These are phyloP conservation scores for Columba livia DNA, from an alignment of 2,113 vertebrate species.

Conservation along the genomic window DNA sequence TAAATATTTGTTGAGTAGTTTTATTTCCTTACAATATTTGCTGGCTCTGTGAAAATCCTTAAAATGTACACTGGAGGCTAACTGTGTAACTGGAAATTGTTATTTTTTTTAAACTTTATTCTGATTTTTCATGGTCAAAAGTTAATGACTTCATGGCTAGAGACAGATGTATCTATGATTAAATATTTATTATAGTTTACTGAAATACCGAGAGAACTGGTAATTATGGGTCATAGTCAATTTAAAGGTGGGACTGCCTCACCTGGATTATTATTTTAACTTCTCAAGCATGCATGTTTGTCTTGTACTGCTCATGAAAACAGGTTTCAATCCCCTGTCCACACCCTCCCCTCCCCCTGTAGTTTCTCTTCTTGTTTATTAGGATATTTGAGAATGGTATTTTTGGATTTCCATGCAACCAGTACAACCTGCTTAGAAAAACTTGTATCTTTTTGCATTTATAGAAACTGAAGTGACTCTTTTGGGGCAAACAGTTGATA, in stretches of 20 bases:
- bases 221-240: neutral
- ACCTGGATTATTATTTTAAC: neutral
- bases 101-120: accelerated
- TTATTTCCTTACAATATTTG: neutral
- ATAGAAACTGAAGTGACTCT: neutral
- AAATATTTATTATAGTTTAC: neutral
- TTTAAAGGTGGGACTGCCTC: neutral
- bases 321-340: neutral
- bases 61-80: neutral
- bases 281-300: neutral
- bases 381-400: neutral
- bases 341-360: too few relatives aligned
- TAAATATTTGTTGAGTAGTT: neutral
- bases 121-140: neutral
- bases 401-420: neutral
- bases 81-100: neutral
- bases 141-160: neutral
- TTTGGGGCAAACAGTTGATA: neutral
- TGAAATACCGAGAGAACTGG: neutral
- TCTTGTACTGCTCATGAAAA: neutral
- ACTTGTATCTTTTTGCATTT: neutral
- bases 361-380: neutral
- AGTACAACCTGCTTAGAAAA: neutral
- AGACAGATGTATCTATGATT: neutral
- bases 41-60: neutral